Percentiles rank a stretch among this genome's conserved stretches.
These are phyloP conservation scores for Urosaurus nigricauda DNA, from an alignment of 2,797 vertebrate species.

Conservation along the genomic window DNA sequence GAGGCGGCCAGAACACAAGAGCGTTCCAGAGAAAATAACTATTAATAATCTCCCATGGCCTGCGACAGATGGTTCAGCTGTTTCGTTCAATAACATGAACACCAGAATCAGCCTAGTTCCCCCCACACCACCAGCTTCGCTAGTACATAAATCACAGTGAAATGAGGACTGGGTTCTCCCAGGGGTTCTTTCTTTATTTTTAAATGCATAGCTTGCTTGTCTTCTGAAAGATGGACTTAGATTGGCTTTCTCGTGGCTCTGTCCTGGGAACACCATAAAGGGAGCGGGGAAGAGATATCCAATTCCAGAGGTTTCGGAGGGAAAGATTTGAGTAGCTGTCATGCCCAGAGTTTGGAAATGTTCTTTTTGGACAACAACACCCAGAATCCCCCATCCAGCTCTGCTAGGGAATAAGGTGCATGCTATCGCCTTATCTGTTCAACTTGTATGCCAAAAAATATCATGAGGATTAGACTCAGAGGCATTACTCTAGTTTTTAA, in stretches of 20 bases:
- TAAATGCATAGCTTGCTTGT: background rate
- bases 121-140: background rate
- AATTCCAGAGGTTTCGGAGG: background rate
- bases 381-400: background rate
- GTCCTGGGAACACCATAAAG: background rate
- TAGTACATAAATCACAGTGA: background rate
- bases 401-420: background rate
- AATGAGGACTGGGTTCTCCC: background rate
- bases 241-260: no score
- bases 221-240: background rate
- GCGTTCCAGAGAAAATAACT: background rate
- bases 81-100: constrained; percentile 10
- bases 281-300: no score
- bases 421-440: no score
- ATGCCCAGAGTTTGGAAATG: background rate
- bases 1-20: background rate
- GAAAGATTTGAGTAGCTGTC: background rate
- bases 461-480: no score
- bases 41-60: background rate
- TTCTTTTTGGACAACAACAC: background rate
- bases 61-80: background rate
- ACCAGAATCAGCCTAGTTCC: background rate
- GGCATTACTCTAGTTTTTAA: no score
- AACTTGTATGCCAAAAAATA: no score
- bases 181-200: background rate